These are phyloP conservation scores for Garra rufa DNA, from an alignment of 2,113 vertebrate species.

Conservation along the genomic window DNA sequence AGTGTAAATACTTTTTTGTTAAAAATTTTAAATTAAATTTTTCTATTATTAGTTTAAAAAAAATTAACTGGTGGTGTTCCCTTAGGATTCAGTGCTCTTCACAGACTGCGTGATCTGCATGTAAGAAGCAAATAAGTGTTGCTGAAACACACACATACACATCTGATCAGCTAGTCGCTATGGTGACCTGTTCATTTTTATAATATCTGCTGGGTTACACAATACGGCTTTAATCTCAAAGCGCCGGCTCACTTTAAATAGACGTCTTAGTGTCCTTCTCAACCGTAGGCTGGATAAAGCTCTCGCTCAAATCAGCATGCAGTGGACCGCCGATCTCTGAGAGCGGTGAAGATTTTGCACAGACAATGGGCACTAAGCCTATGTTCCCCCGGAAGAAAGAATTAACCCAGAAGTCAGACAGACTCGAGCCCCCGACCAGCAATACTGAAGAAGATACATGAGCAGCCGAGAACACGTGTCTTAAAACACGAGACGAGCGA, in stretches of 20 bases:
- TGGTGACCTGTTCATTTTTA: conserved; percentile 51
- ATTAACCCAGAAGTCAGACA: conserved; percentile 69
- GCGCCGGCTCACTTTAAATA: conserved; percentile 8
- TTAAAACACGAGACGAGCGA: neutral
- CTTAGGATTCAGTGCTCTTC: neutral
- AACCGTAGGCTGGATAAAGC: conserved; percentile 64
- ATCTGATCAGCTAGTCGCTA: conserved; percentile 42
- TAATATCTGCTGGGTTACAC: conserved; percentile 44
- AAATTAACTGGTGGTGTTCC: no score
- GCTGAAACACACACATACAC: neutral
- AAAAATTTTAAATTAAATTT: no score
- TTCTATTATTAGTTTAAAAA: no score
- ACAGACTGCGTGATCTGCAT: neutral
- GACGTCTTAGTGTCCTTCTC: conserved; percentile 32
- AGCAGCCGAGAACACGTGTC: neutral
- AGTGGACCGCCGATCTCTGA: conserved; percentile 51
- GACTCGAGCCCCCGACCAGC: conserved; percentile 42
- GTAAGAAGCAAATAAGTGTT: neutral
- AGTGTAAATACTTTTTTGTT: no score
- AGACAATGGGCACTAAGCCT: conserved; percentile 72
- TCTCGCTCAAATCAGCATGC: conserved; percentile 70
- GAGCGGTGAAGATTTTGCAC: conserved; percentile 68
- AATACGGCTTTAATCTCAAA: conserved; percentile 42
- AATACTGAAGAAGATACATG: neutral
- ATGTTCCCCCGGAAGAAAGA: conserved; percentile 72